Percentiles rank a stretch among this genome's conserved stretches.
Conservation (phyloP, 2,888 invertebrate genomes). For the Brenthis daphne region DNA sequence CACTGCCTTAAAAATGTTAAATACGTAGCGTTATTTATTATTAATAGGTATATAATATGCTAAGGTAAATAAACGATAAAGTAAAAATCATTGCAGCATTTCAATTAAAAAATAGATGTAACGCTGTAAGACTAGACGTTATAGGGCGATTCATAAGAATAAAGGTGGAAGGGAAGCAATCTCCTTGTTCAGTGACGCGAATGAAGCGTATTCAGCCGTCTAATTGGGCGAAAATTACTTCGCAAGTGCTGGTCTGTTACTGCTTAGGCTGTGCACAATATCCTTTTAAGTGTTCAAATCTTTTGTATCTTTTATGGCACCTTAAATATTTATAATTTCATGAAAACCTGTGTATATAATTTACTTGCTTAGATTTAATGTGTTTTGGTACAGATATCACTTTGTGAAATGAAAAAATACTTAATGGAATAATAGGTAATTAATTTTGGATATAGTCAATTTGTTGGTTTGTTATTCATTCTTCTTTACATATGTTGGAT, state of each 20-base stretch:
- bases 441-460: too few species aligned
- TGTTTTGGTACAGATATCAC: background rate
- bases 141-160: conserved; percentile 46
- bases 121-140: conserved; percentile 18
- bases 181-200: conserved; percentile 63
- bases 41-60: too few species aligned
- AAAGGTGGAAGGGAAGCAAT: conserved; percentile 57
- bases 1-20: too few species aligned
- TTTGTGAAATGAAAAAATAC: background rate
- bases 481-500: too few species aligned
- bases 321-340: background rate
- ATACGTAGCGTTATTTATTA: too few species aligned
- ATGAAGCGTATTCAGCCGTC: conserved; percentile 58
- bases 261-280: conserved; percentile 42
- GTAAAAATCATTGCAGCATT: background rate
- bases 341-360: background rate
- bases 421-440: too few species aligned
- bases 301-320: conserved; percentile 2
- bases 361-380: background rate
- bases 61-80: background rate
- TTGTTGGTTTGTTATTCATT: too few species aligned
- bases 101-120: conserved; percentile 13
- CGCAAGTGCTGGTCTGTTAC: conserved; percentile 50
- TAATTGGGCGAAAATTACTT: conserved; percentile 73
- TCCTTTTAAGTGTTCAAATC: conserved; percentile 27